Evolutionary conservation across 2,113 vertebrate species (phyloP).

Genomic region (Ceyx melanurus): DNA sequence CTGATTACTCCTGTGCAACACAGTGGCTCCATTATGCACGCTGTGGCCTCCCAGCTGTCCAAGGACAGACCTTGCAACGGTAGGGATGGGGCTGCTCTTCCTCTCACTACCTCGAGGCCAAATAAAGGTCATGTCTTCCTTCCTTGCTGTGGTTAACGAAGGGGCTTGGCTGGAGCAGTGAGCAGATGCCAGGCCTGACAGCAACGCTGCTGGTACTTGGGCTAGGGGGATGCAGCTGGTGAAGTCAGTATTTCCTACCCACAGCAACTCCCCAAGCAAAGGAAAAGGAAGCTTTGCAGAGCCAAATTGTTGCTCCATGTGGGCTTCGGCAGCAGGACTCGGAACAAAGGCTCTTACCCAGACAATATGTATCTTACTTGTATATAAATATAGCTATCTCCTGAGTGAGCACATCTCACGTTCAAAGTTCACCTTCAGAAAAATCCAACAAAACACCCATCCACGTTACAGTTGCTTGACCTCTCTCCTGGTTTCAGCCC

Average conservation of each 20-base stretch:
- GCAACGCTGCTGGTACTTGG: neutral
- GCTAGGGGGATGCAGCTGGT: neutral
- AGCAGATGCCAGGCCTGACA: neutral
- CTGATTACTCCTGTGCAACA: rapidly evolving
- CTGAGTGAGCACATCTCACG: neutral
- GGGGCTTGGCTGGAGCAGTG: rapidly evolving
- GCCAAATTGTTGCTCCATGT: neutral
- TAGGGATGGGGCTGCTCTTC: neutral
- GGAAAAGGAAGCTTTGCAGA: constrained; percentile 55
- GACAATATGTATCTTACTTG: neutral
- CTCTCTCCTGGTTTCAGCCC: neutral
- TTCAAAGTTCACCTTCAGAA: constrained; percentile 44
- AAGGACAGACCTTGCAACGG: neutral
- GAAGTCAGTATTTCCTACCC: neutral
- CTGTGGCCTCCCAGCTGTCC: neutral
- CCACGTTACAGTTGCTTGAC: neutral
- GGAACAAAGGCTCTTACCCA: constrained; percentile 44
- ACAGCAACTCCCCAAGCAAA: neutral
- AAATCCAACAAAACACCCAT: neutral
- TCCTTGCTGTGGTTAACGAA: neutral
- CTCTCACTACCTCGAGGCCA: neutral
- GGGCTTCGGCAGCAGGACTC: neutral
- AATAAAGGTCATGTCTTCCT: neutral
- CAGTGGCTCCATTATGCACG: neutral
- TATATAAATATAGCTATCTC: constrained; percentile 18